Evolutionary conservation across 2,113 vertebrate genomes (phyloP).

Genomic region (Neoarius graeffei): DNA sequence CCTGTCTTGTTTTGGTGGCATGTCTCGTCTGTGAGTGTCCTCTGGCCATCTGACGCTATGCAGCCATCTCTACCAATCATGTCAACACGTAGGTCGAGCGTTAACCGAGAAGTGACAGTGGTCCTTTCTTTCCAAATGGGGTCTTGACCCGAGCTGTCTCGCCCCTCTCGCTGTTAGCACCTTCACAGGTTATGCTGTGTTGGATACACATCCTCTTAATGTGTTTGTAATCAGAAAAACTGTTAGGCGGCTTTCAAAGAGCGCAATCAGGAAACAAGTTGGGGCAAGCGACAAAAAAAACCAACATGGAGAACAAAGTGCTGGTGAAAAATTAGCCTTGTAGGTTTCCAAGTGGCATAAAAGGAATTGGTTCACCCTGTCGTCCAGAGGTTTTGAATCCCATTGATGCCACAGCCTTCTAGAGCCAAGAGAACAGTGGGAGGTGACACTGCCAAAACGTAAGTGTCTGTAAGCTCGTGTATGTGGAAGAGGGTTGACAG

Average conservation of each 20-base stretch:
- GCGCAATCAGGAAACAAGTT: background rate
- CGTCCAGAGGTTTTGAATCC: background rate
- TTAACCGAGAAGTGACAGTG: constrained; percentile 28
- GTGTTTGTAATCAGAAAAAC: background rate
- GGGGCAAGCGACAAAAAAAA: background rate
- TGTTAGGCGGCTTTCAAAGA: background rate
- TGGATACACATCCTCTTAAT: background rate
- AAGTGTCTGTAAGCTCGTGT: background rate
- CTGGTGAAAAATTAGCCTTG: background rate
- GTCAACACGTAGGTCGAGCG: constrained; percentile 24
- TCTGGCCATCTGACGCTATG: constrained; percentile 27
- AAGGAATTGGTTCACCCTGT: background rate
- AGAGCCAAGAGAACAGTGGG: background rate
- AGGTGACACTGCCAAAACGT: background rate
- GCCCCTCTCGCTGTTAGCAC: background rate
- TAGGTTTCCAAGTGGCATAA: background rate
- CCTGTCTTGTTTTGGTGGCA: background rate
- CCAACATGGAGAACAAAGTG: background rate
- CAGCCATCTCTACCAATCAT: constrained; percentile 24
- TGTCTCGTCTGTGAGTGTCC: constrained; percentile 1
- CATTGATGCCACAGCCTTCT: background rate
- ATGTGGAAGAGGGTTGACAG: background rate
- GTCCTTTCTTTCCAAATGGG: constrained; percentile 35
- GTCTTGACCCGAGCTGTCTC: constrained; percentile 2
- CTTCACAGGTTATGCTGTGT: background rate